Evolutionary conservation across 2,888 invertebrate genomes (phyloP).

Genomic region (Copidosoma aretas): DNA sequence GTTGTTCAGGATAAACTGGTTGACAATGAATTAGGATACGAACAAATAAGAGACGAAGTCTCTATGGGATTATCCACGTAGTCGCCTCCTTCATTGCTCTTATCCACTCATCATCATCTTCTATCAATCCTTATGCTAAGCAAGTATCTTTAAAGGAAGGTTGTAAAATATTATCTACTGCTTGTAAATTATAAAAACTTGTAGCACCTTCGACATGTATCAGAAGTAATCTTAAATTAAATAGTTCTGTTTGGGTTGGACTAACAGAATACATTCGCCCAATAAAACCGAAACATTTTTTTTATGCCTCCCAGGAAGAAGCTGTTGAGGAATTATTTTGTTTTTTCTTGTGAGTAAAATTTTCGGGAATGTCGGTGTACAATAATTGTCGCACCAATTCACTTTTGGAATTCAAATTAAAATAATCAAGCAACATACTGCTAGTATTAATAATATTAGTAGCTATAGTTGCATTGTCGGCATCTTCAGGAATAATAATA

Average conservation of each 20-base stretch:
- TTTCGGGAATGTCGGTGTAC: constrained; percentile 34
- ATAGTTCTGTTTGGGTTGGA: constrained; percentile 46
- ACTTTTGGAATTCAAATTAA: constrained; percentile 31
- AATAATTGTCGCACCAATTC: constrained; percentile 25
- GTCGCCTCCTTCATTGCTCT: no score
- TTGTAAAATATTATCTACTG: constrained; percentile 44
- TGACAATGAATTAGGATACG: no score
- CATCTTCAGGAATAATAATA: constrained; percentile 16
- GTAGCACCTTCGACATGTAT: constrained; percentile 45
- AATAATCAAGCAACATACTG: constrained; percentile 38
- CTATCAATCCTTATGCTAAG: constrained; percentile 29
- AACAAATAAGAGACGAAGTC: no score
- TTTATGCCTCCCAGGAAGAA: constrained; percentile 31
- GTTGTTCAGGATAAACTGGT: constrained; percentile 33
- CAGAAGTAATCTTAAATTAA: constrained; percentile 47
- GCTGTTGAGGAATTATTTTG: constrained; percentile 10
- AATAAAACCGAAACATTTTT: constrained; percentile 38
- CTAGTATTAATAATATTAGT: neutral
- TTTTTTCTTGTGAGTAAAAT: constrained; percentile 16
- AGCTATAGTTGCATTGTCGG: neutral
- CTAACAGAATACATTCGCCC: constrained; percentile 46
- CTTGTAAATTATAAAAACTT: constrained; percentile 45
- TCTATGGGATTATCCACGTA: no score
- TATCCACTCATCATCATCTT: constrained; percentile 5
- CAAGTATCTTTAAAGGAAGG: constrained; percentile 36